Evolutionary conservation across 2,888 invertebrate species (phyloP).

Genomic region (Incurvaria masculella): DNA sequence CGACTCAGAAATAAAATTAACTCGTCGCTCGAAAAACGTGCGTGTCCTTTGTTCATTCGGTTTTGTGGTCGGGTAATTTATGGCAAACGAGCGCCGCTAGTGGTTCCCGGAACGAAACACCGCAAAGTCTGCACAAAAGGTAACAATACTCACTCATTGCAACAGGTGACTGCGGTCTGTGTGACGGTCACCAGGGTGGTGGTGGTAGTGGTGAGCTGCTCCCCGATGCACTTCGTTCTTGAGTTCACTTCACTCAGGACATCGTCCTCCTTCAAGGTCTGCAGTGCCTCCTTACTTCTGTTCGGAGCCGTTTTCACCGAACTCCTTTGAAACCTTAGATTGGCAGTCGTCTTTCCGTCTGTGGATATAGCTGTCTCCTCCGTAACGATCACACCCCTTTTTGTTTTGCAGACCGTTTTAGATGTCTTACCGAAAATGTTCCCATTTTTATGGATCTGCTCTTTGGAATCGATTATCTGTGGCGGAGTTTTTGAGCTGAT

Average conservation of each 20-base stretch:
- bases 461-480: constrained; percentile 37
- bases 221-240: constrained; percentile 38
- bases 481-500: background rate
- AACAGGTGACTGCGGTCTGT: constrained; percentile 44
- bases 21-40: background rate
- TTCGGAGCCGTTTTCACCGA: constrained; percentile 43
- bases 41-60: background rate
- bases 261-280: constrained; percentile 37
- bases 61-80: background rate
- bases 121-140: background rate
- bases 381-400: constrained; percentile 41
- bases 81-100: background rate
- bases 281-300: constrained; percentile 35
- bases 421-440: constrained; percentile 40
- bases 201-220: constrained; percentile 41
- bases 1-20: no score
- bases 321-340: constrained; percentile 42
- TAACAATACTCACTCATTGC: constrained; percentile 47
- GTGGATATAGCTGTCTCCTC: constrained; percentile 46
- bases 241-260: constrained; percentile 30
- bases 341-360: constrained; percentile 39
- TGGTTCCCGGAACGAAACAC: background rate
- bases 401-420: constrained; percentile 40
- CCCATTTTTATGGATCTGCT: constrained; percentile 38
- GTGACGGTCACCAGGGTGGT: constrained; percentile 46